Evolutionary conservation across 2,888 invertebrate species (phyloP).

Genomic region (Tachina grossa): DNA sequence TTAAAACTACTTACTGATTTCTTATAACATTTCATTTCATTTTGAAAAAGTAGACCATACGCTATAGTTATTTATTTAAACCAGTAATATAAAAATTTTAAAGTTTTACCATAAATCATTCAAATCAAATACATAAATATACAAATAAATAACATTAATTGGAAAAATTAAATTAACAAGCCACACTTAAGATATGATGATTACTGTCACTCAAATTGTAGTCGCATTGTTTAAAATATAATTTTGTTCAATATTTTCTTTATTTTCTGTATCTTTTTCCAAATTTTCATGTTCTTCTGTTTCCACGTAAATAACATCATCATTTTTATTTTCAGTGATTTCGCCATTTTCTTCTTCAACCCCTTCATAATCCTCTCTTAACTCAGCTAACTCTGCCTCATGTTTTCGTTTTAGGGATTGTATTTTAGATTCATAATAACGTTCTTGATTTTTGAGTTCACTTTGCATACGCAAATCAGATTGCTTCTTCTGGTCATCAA

Average conservation of each 20-base stretch:
- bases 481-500: constrained; percentile 73
- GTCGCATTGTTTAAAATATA: neutral
- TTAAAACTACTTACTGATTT: too few relatives aligned
- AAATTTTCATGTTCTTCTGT: neutral
- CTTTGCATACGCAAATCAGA: constrained; percentile 74
- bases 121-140: too few relatives aligned
- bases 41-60: too few relatives aligned
- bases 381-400: constrained; percentile 69
- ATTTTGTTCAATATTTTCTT: neutral
- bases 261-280: neutral
- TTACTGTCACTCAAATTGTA: neutral
- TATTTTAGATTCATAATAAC: constrained; percentile 77
- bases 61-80: too few relatives aligned
- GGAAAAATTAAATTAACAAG: neutral
- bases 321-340: neutral
- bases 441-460: constrained; percentile 74
- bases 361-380: constrained; percentile 70
- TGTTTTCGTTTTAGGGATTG: constrained; percentile 71
- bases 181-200: neutral
- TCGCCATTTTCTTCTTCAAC: constrained; percentile 32
- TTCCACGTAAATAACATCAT: neutral
- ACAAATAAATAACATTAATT: neutral
- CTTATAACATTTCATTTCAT: too few relatives aligned
- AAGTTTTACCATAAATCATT: too few relatives aligned
- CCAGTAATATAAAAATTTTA: too few relatives aligned